Percentiles rank a stretch among this genome's conserved stretches.
phyloP scores from a whole-genome alignment of 2,888 invertebrate genomes.

The Sarcophaga subvicina region DNA sequence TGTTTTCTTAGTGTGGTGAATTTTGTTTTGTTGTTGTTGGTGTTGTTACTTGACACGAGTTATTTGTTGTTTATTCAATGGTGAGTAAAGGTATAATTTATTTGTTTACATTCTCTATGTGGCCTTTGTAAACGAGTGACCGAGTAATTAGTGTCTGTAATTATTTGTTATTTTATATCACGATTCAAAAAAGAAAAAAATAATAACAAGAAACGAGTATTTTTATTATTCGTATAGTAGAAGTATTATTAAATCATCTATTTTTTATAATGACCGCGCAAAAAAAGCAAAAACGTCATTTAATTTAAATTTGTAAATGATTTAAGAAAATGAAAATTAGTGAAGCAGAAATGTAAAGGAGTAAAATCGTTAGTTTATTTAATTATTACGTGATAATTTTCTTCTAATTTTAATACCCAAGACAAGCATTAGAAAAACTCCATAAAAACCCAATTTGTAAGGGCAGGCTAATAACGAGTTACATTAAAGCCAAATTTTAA shows the following conservation, averaged over 20 bases:
- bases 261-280: slow-evolving; percentile 52
- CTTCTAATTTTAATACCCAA: no score
- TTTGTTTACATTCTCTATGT: slow-evolving; percentile 59
- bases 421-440: no score
- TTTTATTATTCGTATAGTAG: not conserved
- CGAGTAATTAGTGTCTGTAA: not conserved
- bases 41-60: not conserved
- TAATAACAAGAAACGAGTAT: slow-evolving; percentile 1
- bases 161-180: slow-evolving; percentile 14
- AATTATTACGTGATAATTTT: no score
- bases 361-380: not conserved
- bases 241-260: slow-evolving; percentile 47
- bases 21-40: not conserved
- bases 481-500: no score
- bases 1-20: slow-evolving; percentile 61
- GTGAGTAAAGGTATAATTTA: not conserved
- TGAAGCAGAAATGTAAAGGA: not conserved
- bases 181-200: not conserved
- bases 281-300: slow-evolving; percentile 2
- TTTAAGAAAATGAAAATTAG: not conserved
- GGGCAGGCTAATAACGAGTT: no score
- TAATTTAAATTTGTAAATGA: not conserved
- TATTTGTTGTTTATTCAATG: not conserved
- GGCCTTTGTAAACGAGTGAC: slow-evolving; percentile 27
- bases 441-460: no score